Evolutionary conservation across 2,888 invertebrate species (phyloP).

Genomic region (Oscheius myriophilus): DNA sequence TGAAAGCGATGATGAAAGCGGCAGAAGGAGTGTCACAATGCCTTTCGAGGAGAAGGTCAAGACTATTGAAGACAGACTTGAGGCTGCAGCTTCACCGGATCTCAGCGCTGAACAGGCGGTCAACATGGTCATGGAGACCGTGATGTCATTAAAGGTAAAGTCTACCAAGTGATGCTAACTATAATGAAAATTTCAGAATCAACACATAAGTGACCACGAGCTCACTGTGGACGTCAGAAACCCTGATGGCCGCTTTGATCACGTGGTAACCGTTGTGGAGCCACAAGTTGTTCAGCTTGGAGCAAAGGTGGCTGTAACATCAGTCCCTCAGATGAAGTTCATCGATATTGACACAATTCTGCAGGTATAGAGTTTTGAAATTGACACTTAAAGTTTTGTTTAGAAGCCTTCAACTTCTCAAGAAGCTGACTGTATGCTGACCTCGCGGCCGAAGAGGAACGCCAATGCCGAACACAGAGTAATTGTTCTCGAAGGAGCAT

Average conservation of each 20-base stretch:
- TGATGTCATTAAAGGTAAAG: slow-evolving; percentile 45
- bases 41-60: slow-evolving; percentile 29
- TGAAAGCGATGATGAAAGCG: slow-evolving; percentile 25
- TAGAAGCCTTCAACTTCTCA: slow-evolving; percentile 48
- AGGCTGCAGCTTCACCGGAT: slow-evolving; percentile 24
- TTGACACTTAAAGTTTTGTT: background rate
- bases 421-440: slow-evolving; percentile 30
- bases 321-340: slow-evolving; percentile 38
- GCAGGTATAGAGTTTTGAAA: slow-evolving; percentile 17
- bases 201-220: slow-evolving; percentile 51
- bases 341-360: slow-evolving; percentile 60
- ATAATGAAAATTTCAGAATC: slow-evolving; percentile 34
- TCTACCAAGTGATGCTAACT: background rate
- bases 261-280: slow-evolving; percentile 57
- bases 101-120: slow-evolving; percentile 39
- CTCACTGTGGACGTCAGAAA: slow-evolving; percentile 56
- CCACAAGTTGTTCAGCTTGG: slow-evolving; percentile 35
- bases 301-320: slow-evolving; percentile 1
- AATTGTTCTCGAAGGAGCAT: slow-evolving; percentile 57
- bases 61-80: slow-evolving; percentile 19
- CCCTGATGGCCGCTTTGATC: slow-evolving; percentile 50
- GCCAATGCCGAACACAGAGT: slow-evolving; percentile 59
- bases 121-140: slow-evolving; percentile 52
- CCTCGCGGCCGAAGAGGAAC: slow-evolving; percentile 35
- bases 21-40: slow-evolving; percentile 28